Evolutionary conservation across 2,888 invertebrate genomes (phyloP).

Genomic region (Eristalinus sepulchralis): DNA sequence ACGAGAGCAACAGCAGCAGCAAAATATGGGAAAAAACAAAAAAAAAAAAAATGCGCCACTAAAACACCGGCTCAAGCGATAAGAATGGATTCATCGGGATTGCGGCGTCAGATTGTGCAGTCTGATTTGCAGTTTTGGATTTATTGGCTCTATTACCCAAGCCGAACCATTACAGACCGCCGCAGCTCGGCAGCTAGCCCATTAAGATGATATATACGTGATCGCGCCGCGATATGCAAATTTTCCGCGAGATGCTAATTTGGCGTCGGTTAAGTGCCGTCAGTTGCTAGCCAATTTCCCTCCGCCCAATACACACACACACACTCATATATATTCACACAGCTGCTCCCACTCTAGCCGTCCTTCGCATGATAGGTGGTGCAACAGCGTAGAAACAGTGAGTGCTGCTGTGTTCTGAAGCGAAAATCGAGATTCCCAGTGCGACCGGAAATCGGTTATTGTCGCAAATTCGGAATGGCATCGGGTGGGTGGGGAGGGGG

Average conservation of each 20-base stretch:
- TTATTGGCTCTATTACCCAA: conserved; percentile 69
- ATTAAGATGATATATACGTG: conserved; percentile 69
- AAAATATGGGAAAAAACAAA: not conserved
- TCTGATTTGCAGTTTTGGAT: conserved; percentile 64
- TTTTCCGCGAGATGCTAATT: conserved; percentile 59
- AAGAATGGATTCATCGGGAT: conserved; percentile 65
- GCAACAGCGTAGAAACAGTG: not conserved
- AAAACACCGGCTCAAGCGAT: conserved; percentile 34
- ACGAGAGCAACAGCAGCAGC: not conserved
- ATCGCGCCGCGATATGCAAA: conserved; percentile 68
- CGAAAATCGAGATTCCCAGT: conserved; percentile 15
- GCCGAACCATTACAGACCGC: conserved; percentile 40
- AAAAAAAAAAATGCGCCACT: not conserved
- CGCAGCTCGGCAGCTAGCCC: conserved; percentile 47
- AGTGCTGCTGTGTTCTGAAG: not conserved
- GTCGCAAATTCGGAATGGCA: conserved; percentile 22
- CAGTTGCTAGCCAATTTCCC: conserved; percentile 13
- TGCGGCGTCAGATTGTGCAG: conserved; percentile 67
- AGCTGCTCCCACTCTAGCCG: not conserved
- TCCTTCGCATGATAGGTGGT: not conserved
- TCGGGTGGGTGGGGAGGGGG: not conserved
- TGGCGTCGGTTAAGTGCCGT: conserved; percentile 15
- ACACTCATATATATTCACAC: conserved; percentile 3
- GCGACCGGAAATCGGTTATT: conserved; percentile 54
- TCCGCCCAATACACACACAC: not conserved